Evolutionary conservation across 2,888 invertebrate species (phyloP), one percentile per base, ranked within the genome.

Genomic region (Digitonthophagus gazella): DNA sequence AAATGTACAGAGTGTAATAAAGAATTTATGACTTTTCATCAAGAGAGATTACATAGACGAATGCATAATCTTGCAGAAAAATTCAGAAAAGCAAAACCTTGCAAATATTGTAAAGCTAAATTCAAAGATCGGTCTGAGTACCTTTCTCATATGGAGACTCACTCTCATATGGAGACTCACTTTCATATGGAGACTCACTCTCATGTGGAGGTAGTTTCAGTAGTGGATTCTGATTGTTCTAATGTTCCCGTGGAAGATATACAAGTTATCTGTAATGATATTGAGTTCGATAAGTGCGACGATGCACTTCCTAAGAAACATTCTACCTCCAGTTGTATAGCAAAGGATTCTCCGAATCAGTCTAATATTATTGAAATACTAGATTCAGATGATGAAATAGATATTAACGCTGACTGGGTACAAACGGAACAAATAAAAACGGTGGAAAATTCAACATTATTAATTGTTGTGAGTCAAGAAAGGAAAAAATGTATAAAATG

Each of bases 221-320:
- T n/a, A n/a, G n/a, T n/a, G n/a, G n/a, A n/a, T n/a, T n/a, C n/a
- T 44, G 20, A 57, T 15, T 15, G 22, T 64, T 55, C n/a, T 56
- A 8, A 57, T 18, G 2, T 15, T 15, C 6, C 54, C 15, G 44
- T 16, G 8, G 68, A 65, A 1, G 16, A 58, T 4, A 3, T 68
- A 3, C 28, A 68, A 19, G 18, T 68, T 20, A 19, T 68, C n/a
- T 68, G 58, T 19, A 68, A 68, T n/a, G 68, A 68, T 20, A 68
- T 68, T 18, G 54, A 65, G 14, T 65, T 68, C 14, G 65, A 68
- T 11, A 64, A n/a, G 11, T 44, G 3, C 14, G 14, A 57, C 11
- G 15, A 15, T 28, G 2, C 20, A 1, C n/a, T 14, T 19, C 6
- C 3, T 5, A 61, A 4, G 18, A 61, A 55, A 54, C 19, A 6